Evolutionary conservation across 1,140 invertebrate species (phyloP).

Genomic region (Episyrphus balteatus): DNA sequence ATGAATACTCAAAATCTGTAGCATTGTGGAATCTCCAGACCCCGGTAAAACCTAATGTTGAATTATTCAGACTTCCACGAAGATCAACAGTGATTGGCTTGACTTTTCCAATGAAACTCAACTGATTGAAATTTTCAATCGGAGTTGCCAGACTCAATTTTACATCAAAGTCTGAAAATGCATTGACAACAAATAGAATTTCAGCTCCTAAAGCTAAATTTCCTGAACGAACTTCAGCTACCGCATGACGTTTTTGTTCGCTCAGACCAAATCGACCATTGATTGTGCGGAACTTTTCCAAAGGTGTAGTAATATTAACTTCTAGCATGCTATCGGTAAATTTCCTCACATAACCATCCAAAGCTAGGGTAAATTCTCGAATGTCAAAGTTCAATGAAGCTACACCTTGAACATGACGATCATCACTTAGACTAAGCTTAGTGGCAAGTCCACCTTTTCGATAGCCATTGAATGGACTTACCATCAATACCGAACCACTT

Average conservation of each 20-base stretch:
- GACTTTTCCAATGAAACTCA: conserved; percentile 36
- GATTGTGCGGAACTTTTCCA: conserved; percentile 50
- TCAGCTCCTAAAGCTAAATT: conserved; percentile 56
- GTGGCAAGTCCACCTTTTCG: conserved; percentile 51
- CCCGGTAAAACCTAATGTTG: conserved; percentile 60
- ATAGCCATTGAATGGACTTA: conserved; percentile 51
- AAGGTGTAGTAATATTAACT: conserved; percentile 60
- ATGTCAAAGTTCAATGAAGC: conserved; percentile 57
- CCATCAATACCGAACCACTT: conserved; percentile 43
- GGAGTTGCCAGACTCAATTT: conserved; percentile 60
- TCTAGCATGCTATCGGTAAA: conserved; percentile 53
- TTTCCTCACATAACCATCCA: conserved; percentile 52
- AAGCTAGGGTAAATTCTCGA: conserved; percentile 48
- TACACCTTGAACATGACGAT: conserved; percentile 49
- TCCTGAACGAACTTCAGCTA: conserved; percentile 55
- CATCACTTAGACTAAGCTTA: conserved; percentile 47
- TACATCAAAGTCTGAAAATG: conserved; percentile 55
- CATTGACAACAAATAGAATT: conserved; percentile 44
- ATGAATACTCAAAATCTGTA: conserved; percentile 63
- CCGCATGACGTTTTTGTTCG: conserved; percentile 53
- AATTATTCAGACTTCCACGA: conserved; percentile 58
- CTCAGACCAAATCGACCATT: conserved; percentile 58
- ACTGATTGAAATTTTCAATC: conserved; percentile 51
- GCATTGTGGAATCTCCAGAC: conserved; percentile 59
- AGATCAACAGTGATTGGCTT: conserved; percentile 46